Evolutionary conservation across 2,888 invertebrate species (phyloP), one percentile per base, ranked within the genome.

Genomic region (Xanthorhoe designata): DNA sequence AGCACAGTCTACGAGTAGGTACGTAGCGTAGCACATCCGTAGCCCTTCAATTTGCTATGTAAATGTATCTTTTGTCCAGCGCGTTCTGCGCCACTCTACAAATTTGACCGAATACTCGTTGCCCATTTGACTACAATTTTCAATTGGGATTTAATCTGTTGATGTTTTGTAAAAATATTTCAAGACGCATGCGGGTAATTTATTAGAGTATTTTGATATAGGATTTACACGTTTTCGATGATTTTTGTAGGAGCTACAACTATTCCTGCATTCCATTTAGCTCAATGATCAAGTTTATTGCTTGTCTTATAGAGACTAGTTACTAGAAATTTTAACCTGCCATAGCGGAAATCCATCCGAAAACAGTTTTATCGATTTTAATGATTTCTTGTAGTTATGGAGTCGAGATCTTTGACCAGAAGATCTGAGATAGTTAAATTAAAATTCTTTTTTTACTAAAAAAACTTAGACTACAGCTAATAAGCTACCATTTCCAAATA

Each of bases 11-110:
- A 66, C 59, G 62, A 66, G 68, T 67, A 68, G 58, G 60, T 52
- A 61, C 69, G 71, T 75, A 77, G 72, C 72, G 73, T 68, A 73
- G 77, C 76, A 68, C 74, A 74, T 75, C 78, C 83, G 84, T 84
- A 83, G 88, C 88, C 91, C 90, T 90, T 90, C 91, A 92, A 92
- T 92, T 92, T 91, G 89, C 84, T 91, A 92, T 92, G 92, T 90
- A 90, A 92, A 92, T 92, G 85, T 78, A 86, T 86, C 91, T 92
- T 91, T 91, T 91, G 91, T 91, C 83, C 86, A 84, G 78, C 76
- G 74, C 76, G 79, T 77, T 74, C 76, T 64, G 78, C 75, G 75
- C 78, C 78, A 82, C 83, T 86, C 85, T 82, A 86, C 82, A 85
- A 84, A 86, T 87, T 87, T 85, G 84, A 81, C 80, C 81, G 78